phyloP scores from a whole-genome alignment of 1,140 invertebrate genomes.

The Dryas iulia region DNA sequence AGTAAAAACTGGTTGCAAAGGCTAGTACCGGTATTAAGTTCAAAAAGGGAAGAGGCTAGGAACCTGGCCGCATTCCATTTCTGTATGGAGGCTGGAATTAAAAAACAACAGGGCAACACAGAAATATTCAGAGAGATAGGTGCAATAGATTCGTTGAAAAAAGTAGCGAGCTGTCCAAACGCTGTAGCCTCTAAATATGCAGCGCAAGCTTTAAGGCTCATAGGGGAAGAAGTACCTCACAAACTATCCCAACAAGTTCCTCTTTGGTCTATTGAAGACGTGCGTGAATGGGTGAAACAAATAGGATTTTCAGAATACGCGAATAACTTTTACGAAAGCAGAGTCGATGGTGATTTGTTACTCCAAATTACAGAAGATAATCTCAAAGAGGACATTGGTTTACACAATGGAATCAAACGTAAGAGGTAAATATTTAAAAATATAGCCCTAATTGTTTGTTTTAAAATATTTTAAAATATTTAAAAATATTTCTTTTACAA shows the following conservation, averaged over 20 bases:
- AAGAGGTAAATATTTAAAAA: slow-evolving; percentile 82
- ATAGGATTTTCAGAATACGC: slow-evolving; percentile 95
- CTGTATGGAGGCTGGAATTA: slow-evolving; percentile 99
- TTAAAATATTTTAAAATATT: neutral
- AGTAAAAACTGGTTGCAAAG: slow-evolving; percentile 97
- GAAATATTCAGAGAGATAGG: slow-evolving; percentile 97
- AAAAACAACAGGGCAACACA: slow-evolving; percentile 96
- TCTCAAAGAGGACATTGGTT: slow-evolving; percentile 94
- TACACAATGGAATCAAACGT: slow-evolving; percentile 95
- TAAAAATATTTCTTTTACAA: neutral
- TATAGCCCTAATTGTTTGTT: neutral
- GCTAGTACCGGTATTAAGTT: slow-evolving; percentile 96
- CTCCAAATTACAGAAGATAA: slow-evolving; percentile 96
- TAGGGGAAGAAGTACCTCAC: slow-evolving; percentile 98
- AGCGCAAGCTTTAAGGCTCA: slow-evolving; percentile 95
- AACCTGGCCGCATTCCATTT: slow-evolving; percentile 99
- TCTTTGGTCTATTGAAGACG: slow-evolving; percentile 97
- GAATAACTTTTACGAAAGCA: slow-evolving; percentile 91
- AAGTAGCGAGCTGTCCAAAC: slow-evolving; percentile 98
- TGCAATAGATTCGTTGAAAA: slow-evolving; percentile 96
- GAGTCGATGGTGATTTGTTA: slow-evolving; percentile 98
- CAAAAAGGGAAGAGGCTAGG: slow-evolving; percentile 96
- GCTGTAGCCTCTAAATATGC: slow-evolving; percentile 98
- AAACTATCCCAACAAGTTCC: slow-evolving; percentile 99
- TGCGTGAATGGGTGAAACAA: slow-evolving; percentile 98